These are phyloP conservation scores for Xenus cinereus DNA, from an alignment of 2,113 vertebrate genomes.

Conservation along the genomic window DNA sequence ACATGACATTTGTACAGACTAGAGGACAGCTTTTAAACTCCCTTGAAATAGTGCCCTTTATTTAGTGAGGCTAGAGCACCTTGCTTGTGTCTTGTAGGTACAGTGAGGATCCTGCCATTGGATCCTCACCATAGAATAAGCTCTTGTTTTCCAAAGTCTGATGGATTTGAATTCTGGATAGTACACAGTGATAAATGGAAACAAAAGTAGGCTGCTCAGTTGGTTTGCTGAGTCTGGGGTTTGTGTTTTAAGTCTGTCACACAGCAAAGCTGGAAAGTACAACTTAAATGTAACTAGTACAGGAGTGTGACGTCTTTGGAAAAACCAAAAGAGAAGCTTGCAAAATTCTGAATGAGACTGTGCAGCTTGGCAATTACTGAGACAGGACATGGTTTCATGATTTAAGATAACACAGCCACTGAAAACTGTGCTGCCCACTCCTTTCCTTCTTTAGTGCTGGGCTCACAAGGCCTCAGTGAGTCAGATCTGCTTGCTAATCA, in stretches of 20 bases:
- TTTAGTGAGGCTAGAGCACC: not conserved
- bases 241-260: not conserved
- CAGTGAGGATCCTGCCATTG: not conserved
- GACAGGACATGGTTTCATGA: not conserved
- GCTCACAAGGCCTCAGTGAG: not conserved
- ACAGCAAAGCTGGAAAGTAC: not conserved
- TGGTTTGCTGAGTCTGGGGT: not conserved
- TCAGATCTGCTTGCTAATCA: not conserved
- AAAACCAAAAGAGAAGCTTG: not conserved
- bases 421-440: not conserved
- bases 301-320: not conserved
- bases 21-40: not conserved
- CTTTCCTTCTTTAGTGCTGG: not conserved
- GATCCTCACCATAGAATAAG: not conserved
- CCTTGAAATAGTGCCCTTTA: not conserved
- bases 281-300: not conserved
- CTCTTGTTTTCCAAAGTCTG: not conserved
- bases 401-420: not conserved
- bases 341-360: not conserved
- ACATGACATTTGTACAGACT: not conserved
- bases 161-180: not conserved
- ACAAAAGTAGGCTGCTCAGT: not conserved
- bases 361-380: not conserved
- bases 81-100: not conserved
- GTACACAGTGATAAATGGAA: not conserved